Base-by-base conservation (phyloP, 2,113 vertebrate species). In the Psammodynastes pulverulentus region DNA sequence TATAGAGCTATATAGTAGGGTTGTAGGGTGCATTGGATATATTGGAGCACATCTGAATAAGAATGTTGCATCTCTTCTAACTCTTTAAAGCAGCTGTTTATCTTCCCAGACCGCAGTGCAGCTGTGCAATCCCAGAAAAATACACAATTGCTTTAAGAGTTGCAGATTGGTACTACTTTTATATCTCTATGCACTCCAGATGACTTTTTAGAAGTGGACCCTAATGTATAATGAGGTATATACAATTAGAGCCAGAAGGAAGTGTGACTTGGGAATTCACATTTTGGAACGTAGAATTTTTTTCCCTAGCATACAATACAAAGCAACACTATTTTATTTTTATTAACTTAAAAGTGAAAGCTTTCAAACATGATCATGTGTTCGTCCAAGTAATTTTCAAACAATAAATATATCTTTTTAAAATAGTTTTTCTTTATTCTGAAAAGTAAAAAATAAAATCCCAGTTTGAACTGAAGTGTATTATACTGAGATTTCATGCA, bases 281-380 rank as follows among this genome's bases (percentile, higher is more conserved):
- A 91, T 86, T 89, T 58, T 58, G 56, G 24, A 91, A 84, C 90
- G 88, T 91, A 56, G 89, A 9, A 67, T 34, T 48, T 94, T 93
- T 53, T 90, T 87, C 15, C 0, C 72, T 89, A 90, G 94, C 87
- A 86, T 79, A 84, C 92, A 96, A 90, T 92, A 93, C 87, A 90
- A 95, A 92, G 43, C 90, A 94, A 90, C 86, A 93, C 95, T 95
- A 93, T 89, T 95, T 93, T 92, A 89, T 91, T 56, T 26, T 87
- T 91, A 79, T 94, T 96, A 86, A 56, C 93, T 95, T 93, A 48
- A 88, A 88, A 67, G 24, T 86, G 12, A 23, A 91, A 85, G 39
- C 26, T 45, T 49, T 26, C 43, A 91, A 79, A 19, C 17, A 67
- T 62, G 54, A 67, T 51, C 29, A 62, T 91, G 56, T 26, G 39